phyloP scores from a whole-genome alignment of 2,888 invertebrate species.

The Euproctis similis region DNA sequence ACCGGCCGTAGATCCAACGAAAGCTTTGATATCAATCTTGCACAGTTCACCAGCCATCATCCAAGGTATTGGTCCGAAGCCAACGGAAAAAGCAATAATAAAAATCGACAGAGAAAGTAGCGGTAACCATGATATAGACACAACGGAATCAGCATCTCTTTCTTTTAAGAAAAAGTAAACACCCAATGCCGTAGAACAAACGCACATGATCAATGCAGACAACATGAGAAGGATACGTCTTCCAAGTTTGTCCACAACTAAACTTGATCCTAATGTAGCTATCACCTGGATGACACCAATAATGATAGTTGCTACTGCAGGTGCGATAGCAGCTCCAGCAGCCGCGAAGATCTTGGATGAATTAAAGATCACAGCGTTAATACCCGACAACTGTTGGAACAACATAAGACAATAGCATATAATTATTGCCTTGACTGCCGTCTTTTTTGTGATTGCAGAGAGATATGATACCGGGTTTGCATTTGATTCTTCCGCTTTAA shows the following conservation, averaged over 20 bases:
- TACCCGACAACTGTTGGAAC: constrained; percentile 91
- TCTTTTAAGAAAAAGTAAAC: constrained; percentile 78
- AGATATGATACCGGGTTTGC: constrained; percentile 73
- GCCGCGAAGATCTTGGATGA: constrained; percentile 82
- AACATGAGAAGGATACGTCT: constrained; percentile 83
- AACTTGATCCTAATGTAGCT: constrained; percentile 83
- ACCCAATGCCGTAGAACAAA: constrained; percentile 82
- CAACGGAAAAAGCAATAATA: constrained; percentile 87
- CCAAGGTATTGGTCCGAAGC: constrained; percentile 93
- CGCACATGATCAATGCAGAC: constrained; percentile 82
- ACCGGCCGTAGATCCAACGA: constrained; percentile 85
- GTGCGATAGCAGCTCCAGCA: constrained; percentile 76
- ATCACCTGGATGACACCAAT: constrained; percentile 89
- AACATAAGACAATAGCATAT: constrained; percentile 89
- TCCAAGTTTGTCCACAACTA: constrained; percentile 88
- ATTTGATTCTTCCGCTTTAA: constrained; percentile 67
- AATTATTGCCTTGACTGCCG: constrained; percentile 79
- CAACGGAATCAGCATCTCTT: constrained; percentile 34
- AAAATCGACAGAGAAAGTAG: constrained; percentile 83
- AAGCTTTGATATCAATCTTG: constrained; percentile 84
- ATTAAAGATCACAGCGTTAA: constrained; percentile 90
- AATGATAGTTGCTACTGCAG: constrained; percentile 82
- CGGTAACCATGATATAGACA: constrained; percentile 82
- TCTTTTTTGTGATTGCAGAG: constrained; percentile 75
- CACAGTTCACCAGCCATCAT: constrained; percentile 89